A percentile compares a stretch with the other conserved stretches of the same genome.
phyloP scores from a whole-genome alignment of 2,797 vertebrate species.

The Schizopygopsis pylzovi region DNA sequence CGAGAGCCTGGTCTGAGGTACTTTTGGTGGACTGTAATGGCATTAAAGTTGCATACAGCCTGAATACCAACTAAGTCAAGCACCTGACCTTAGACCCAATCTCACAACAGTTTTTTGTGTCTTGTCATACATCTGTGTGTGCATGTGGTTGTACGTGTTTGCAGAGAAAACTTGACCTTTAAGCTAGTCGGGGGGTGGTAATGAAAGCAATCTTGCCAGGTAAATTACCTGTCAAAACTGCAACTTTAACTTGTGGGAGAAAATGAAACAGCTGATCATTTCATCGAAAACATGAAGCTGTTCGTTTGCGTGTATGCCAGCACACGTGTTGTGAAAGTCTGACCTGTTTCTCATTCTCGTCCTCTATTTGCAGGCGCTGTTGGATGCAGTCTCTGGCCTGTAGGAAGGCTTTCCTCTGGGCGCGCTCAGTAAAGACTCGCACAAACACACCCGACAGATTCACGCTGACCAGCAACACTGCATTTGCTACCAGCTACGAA shows the following conservation, averaged over 20 bases:
- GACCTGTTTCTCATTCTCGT: conserved; percentile 99
- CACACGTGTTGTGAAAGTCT: conserved; percentile 52
- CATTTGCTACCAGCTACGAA: conserved; percentile 90
- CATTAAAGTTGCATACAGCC: conserved; percentile 24
- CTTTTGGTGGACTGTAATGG: conserved; percentile 15
- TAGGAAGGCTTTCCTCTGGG: conserved; percentile 94
- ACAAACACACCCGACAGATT: conserved; percentile 95
- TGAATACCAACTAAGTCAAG: conserved; percentile 44
- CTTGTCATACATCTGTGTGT: conserved; percentile 13
- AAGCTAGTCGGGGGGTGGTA: conserved; percentile 61
- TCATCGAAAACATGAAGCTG: conserved; percentile 65
- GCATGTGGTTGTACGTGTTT: conserved; percentile 47
- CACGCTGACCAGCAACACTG: conserved; percentile 90
- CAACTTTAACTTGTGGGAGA: conserved; percentile 71
- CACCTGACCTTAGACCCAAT: conserved; percentile 23
- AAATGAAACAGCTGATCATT: conserved; percentile 72
- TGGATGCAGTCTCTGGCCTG: conserved; percentile 94
- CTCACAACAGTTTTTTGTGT: conserved; percentile 49
- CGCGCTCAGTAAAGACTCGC: conserved; percentile 90
- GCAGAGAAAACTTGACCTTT: conserved; percentile 78
- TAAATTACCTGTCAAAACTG: conserved; percentile 81
- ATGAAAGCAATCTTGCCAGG: conserved; percentile 78
- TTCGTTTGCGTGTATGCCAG: background rate
- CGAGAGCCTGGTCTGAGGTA: background rate
- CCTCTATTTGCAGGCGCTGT: conserved; percentile 91